Conservation (phyloP, 2,113 vertebrate genomes). For the Heterochromis multidens region DNA sequence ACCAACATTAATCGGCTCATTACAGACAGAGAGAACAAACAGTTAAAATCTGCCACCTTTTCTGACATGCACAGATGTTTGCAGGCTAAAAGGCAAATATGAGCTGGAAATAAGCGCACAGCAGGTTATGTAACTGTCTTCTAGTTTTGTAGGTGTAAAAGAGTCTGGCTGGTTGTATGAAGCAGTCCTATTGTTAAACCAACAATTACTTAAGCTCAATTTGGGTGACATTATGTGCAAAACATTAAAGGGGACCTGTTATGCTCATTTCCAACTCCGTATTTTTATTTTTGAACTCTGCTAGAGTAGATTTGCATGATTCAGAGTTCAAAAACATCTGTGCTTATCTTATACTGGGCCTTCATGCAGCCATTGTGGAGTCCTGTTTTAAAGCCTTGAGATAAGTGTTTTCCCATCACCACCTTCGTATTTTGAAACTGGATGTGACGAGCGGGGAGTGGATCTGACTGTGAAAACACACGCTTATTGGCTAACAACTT, state of each 20-base stretch:
- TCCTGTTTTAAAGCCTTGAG: background rate
- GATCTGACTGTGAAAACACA: background rate
- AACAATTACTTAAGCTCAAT: background rate
- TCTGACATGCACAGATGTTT: background rate
- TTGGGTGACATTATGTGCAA: fast-evolving
- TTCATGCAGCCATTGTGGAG: background rate
- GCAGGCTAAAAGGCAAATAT: background rate
- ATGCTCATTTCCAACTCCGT: background rate
- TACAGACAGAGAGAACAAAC: background rate
- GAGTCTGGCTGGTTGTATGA: background rate
- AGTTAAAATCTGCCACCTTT: background rate
- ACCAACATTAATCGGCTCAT: background rate
- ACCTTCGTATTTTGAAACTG: fast-evolving
- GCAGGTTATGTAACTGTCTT: background rate
- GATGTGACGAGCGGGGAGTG: background rate
- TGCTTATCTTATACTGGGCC: background rate
- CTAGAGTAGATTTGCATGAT: background rate
- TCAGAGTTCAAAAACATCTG: background rate
- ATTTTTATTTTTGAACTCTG: background rate
- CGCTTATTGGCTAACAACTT: too few species aligned
- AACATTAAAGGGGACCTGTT: too few species aligned
- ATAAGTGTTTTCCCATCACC: fast-evolving
- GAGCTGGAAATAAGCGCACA: background rate
- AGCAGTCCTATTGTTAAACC: background rate
- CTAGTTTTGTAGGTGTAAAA: background rate